These are phyloP conservation scores for Lasius platythorax DNA, from an alignment of 2,888 invertebrate genomes.

Conservation along the genomic window DNA sequence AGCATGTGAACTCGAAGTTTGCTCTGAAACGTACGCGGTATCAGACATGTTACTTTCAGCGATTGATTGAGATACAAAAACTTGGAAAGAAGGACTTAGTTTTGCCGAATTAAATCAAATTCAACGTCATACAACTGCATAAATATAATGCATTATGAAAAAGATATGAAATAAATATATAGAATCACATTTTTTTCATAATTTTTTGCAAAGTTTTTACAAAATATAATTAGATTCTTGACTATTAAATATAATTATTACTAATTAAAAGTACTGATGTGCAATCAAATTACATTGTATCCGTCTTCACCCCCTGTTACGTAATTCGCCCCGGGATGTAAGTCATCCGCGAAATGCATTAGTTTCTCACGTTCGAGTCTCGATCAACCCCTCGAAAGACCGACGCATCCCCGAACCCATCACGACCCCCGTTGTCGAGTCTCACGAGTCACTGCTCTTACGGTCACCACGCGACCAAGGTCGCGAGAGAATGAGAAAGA, in stretches of 20 bases:
- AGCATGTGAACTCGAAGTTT: neutral
- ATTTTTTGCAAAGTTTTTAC: neutral
- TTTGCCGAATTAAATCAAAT: neutral
- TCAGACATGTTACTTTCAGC: neutral
- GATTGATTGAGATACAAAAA: conserved; percentile 1
- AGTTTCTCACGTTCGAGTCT: conserved; percentile 37
- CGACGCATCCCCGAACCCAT: conserved; percentile 20
- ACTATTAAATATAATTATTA: neutral
- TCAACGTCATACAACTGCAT: neutral
- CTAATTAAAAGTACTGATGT: neutral
- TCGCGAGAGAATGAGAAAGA: conserved; percentile 41
- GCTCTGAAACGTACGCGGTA: neutral
- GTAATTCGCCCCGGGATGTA: neutral
- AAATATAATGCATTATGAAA: neutral
- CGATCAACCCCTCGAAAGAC: conserved; percentile 20
- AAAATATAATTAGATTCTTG: neutral
- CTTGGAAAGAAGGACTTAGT: neutral
- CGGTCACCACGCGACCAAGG: conserved; percentile 57
- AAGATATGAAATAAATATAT: neutral
- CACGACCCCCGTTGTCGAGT: conserved; percentile 21
- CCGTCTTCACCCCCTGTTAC: neutral
- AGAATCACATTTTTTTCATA: neutral
- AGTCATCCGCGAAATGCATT: conserved; percentile 16
- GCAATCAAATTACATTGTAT: neutral
- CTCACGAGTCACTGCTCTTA: conserved; percentile 42